Percentiles rank a stretch among this genome's conserved stretches.
These are phyloP conservation scores for Sarcophaga rosellei DNA, from an alignment of 2,888 invertebrate species.

Conservation along the genomic window DNA sequence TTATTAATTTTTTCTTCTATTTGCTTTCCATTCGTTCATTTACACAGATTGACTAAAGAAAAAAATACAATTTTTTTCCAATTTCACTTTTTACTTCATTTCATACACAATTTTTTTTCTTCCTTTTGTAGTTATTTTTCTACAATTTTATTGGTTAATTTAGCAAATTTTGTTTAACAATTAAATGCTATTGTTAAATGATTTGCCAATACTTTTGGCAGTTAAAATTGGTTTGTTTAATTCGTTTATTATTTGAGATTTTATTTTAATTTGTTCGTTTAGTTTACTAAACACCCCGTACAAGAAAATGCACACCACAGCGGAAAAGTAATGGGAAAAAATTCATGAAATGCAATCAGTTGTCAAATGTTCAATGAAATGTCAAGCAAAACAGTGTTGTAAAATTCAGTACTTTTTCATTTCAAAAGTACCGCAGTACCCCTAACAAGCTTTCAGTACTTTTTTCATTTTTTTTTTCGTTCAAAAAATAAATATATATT, in stretches of 20 bases:
- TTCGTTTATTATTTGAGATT: slow-evolving; percentile 7
- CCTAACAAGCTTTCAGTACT: too few relatives aligned
- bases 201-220: slow-evolving; percentile 56
- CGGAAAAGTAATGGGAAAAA: slow-evolving; percentile 38
- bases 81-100: slow-evolving; percentile 38
- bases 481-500: too few relatives aligned
- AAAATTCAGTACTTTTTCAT: too few relatives aligned
- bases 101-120: slow-evolving; percentile 35
- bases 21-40: slow-evolving; percentile 57
- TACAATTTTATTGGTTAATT: background rate
- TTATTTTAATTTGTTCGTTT: slow-evolving; percentile 25
- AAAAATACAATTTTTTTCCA: slow-evolving; percentile 25
- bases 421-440: too few relatives aligned
- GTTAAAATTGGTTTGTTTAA: slow-evolving; percentile 15
- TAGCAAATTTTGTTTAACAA: slow-evolving; percentile 35
- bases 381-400: too few relatives aligned
- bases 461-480: too few relatives aligned
- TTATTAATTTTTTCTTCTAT: slow-evolving; percentile 56
- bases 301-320: slow-evolving; percentile 61
- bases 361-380: slow-evolving; percentile 57
- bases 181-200: slow-evolving; percentile 33
- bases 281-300: slow-evolving; percentile 47
- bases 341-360: slow-evolving; percentile 49
- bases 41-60: slow-evolving; percentile 40
- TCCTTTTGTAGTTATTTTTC: slow-evolving; percentile 16